Evolutionary conservation across 1,140 invertebrate species (phyloP).

Genomic region (Chironomus striatipennis): DNA sequence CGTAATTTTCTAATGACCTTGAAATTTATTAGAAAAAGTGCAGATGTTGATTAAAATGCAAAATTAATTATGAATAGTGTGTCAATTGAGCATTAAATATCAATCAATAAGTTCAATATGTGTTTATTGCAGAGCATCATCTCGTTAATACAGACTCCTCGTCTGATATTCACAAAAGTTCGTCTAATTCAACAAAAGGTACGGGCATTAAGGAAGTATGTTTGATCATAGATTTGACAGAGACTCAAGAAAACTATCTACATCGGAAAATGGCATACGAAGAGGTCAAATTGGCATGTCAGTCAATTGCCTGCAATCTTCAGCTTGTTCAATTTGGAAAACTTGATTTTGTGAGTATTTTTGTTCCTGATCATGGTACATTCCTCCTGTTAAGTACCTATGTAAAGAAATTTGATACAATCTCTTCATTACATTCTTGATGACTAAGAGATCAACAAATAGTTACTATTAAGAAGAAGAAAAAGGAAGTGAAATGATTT

Average conservation of each 20-base stretch:
- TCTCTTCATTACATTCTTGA: background rate
- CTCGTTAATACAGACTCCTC: background rate
- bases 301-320: conserved; percentile 51
- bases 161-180: background rate
- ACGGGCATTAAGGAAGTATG: conserved; percentile 65
- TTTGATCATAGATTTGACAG: conserved; percentile 59
- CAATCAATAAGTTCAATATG: background rate
- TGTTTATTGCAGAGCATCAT: conserved; percentile 15
- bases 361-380: no score
- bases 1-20: background rate
- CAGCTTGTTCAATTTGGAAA: conserved; percentile 49
- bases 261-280: conserved; percentile 58
- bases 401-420: background rate
- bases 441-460: no score
- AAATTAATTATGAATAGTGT: background rate
- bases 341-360: conserved; percentile 3
- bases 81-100: background rate
- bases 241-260: conserved; percentile 46
- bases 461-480: no score
- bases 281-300: conserved; percentile 58
- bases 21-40: background rate
- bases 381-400: no score
- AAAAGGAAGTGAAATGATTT: background rate
- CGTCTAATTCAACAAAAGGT: conserved; percentile 29
- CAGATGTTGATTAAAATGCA: background rate